Conservation (phyloP, 2,888 invertebrate species). For the Lasioglossum calceatum region DNA sequence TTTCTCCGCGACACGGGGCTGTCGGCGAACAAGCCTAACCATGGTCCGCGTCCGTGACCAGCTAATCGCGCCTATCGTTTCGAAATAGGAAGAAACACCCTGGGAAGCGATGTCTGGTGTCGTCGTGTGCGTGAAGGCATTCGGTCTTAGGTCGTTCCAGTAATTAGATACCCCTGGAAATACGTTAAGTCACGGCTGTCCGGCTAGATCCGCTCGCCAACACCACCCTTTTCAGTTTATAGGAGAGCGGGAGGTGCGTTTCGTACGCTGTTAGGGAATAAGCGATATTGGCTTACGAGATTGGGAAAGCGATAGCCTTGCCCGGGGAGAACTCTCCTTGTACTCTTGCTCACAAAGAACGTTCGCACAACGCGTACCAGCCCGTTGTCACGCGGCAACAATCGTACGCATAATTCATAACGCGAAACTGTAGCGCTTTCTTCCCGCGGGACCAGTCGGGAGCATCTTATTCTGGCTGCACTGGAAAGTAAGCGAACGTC, state of each 20-base stretch:
- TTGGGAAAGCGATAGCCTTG: constrained; percentile 72
- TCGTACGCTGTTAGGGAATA: constrained; percentile 63
- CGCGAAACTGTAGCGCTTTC: constrained; percentile 24
- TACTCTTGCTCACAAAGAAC: constrained; percentile 39
- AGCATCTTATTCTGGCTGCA: constrained; percentile 9
- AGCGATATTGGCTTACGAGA: constrained; percentile 74
- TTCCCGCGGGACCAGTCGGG: background rate
- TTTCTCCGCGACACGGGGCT: background rate
- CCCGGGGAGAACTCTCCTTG: constrained; percentile 41
- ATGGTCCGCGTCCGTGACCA: constrained; percentile 6
- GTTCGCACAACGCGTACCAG: constrained; percentile 16
- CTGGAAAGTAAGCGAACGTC: background rate
- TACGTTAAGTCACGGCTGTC: constrained; percentile 74
- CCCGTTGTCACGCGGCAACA: constrained; percentile 15
- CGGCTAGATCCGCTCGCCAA: constrained; percentile 51
- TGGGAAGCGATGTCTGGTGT: constrained; percentile 15
- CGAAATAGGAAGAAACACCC: constrained; percentile 1
- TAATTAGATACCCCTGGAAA: constrained; percentile 83
- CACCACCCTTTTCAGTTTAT: constrained; percentile 40
- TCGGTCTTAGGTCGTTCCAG: constrained; percentile 72
- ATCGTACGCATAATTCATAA: constrained; percentile 53
- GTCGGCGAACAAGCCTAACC: background rate
- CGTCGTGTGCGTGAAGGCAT: constrained; percentile 72
- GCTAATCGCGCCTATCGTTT: background rate
- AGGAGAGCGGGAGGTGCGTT: constrained; percentile 54